Base-by-base conservation (phyloP, 2,888 invertebrate species). In the Schrankia costaestrigalis region DNA sequence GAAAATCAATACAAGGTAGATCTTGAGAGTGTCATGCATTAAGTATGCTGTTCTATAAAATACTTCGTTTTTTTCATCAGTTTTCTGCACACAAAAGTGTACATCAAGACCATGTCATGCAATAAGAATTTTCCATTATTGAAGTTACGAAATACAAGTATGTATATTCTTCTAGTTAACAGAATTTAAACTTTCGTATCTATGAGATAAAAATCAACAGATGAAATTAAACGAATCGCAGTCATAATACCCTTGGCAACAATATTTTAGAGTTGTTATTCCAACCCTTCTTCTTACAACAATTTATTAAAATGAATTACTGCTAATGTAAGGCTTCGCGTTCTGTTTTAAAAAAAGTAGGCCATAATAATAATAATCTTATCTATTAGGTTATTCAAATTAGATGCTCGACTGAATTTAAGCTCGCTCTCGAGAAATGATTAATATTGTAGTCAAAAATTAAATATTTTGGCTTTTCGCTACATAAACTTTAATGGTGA, bases 401-500 rank as follows among this genome's bases (percentile, higher is more conserved):
- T 19, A 45, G 15, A 8, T 4, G 24, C 24, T 38, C 27, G 17
- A 23, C 21, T 35, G 26, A 25, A 38, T 28, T 31, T 24, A 34
- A 41, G 38, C 31, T 9, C 6, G 8, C 10, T 26, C 23, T 29
- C 23, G n/a, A 13, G 18, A 14, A 36, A 41, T 42, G 36, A 44
- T 47, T 54, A 57, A 56, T 55, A 57, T 53, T 43, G 42, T 46
- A 53, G 50, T 64, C 34, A 37, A 38, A 41, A 47, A 60, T 58
- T 54, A 46, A 57, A 62, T 65, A 57, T 62, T 63, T 64, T 52
- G 53, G 59, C 61, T 72, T 74, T 71, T 67, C 64, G 69, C 70
- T 63, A 68, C 70, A 69, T 73, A 73, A 78, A 77, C 62, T 77
- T 75, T 65, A 58, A 69, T 71, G 61, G 60, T 59, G 67, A 66